phyloP scores from a whole-genome alignment of 2,797 vertebrate species.

The Mastacembelus armatus region DNA sequence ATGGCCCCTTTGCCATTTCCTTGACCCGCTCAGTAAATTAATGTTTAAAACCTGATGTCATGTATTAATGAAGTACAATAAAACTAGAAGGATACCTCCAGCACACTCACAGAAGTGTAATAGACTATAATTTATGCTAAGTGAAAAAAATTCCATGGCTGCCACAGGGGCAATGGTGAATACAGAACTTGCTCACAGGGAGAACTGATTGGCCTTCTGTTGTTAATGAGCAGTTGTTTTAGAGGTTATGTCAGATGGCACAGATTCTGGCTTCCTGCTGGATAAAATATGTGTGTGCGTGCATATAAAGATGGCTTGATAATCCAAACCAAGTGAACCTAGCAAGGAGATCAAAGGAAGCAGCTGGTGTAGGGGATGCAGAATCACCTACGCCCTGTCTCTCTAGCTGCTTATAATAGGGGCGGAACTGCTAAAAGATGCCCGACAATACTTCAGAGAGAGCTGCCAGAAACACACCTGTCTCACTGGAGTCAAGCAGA shows the following conservation, averaged over 20 bases:
- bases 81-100: conserved; percentile 40
- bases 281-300: conserved; percentile 65
- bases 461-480: conserved; percentile 65
- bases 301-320: conserved; percentile 69
- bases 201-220: conserved; percentile 71
- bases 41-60: conserved; percentile 20
- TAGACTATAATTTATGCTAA: conserved; percentile 71
- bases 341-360: conserved; percentile 67
- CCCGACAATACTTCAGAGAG: conserved; percentile 62
- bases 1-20: conserved; percentile 2
- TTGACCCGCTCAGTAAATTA: conserved; percentile 24
- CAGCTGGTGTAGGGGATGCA: conserved; percentile 55
- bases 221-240: conserved; percentile 76
- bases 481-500: conserved; percentile 52
- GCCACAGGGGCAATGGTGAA: conserved; percentile 65
- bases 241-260: conserved; percentile 72
- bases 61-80: conserved; percentile 31
- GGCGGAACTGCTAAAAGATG: conserved; percentile 56
- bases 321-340: conserved; percentile 67
- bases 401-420: conserved; percentile 39
- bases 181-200: conserved; percentile 59
- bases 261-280: conserved; percentile 66
- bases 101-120: conserved; percentile 38
- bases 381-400: conserved; percentile 55
- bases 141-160: conserved; percentile 70